phyloP scores from a whole-genome alignment of 1,140 invertebrate genomes.

The Sycophila sp. region DNA sequence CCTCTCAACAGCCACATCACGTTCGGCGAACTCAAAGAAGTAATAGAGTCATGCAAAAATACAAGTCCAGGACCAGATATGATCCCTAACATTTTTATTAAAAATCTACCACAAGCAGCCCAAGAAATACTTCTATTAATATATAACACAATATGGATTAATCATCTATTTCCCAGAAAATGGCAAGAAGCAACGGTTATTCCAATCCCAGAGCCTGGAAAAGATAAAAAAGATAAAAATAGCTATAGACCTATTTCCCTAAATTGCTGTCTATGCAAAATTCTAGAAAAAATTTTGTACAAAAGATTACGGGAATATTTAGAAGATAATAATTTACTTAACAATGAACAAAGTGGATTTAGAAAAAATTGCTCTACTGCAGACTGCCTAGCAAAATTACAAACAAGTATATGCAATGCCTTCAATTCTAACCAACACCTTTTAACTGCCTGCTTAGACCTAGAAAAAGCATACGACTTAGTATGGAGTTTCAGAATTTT shows the following conservation, averaged over 20 bases:
- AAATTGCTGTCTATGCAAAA: slow-evolving; percentile 44
- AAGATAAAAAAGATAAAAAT: slow-evolving; percentile 37
- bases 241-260: slow-evolving; percentile 45
- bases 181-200: slow-evolving; percentile 52
- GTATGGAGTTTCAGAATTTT: slow-evolving; percentile 13
- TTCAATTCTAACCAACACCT: too few relatives aligned
- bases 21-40: background rate
- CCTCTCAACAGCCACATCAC: slow-evolving; percentile 1
- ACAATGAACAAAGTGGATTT: too few relatives aligned
- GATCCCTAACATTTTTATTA: slow-evolving; percentile 42
- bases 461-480: too few relatives aligned
- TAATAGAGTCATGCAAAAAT: background rate
- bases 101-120: slow-evolving; percentile 41
- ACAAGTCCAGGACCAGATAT: slow-evolving; percentile 40
- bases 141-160: slow-evolving; percentile 45
- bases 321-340: slow-evolving; percentile 38
- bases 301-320: slow-evolving; percentile 22
- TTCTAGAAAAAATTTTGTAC: slow-evolving; percentile 48
- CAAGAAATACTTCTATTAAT: slow-evolving; percentile 41
- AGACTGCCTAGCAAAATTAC: too few relatives aligned
- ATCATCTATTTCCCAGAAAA: slow-evolving; percentile 41
- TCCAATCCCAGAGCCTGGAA: slow-evolving; percentile 48
- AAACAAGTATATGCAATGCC: too few relatives aligned
- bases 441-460: too few relatives aligned
- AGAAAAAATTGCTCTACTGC: too few relatives aligned